phyloP scores from a whole-genome alignment of 2,113 vertebrate genomes.

The Cyprinodon brontotheroides region DNA sequence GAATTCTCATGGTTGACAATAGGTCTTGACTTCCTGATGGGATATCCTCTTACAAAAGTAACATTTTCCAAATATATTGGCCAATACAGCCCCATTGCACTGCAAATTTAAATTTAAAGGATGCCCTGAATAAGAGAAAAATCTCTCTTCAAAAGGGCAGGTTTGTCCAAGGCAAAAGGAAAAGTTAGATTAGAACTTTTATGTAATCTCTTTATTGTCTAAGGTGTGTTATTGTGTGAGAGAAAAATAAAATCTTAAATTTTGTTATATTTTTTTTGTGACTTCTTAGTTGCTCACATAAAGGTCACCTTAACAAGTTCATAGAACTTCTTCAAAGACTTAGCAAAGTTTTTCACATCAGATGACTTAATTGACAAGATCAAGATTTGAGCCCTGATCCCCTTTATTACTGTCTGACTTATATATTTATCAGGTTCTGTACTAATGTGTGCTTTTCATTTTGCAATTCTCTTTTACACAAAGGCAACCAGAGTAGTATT shows the following conservation, averaged over 20 bases:
- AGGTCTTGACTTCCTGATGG: conserved; percentile 50
- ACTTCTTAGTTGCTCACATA: too few species aligned
- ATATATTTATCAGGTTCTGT: not conserved
- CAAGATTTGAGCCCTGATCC: too few species aligned
- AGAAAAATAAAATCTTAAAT: not conserved
- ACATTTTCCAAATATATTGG: conserved; percentile 61
- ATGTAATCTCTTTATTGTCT: not conserved
- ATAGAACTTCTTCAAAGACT: too few species aligned
- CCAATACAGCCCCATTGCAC: conserved; percentile 40
- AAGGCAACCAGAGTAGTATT: not conserved
- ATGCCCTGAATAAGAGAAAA: conserved; percentile 22
- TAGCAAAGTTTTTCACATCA: too few species aligned
- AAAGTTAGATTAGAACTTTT: not conserved
- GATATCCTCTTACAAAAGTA: conserved; percentile 47
- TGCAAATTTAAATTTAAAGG: conserved; percentile 48
- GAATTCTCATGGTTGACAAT: conserved; percentile 33
- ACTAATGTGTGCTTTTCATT: not conserved
- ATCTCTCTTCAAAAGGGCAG: conserved; percentile 31
- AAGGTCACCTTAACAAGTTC: too few species aligned
- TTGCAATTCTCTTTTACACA: not conserved
- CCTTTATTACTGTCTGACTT: too few species aligned
- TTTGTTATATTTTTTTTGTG: too few species aligned
- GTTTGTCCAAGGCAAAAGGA: conserved; percentile 16
- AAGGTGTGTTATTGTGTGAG: not conserved
- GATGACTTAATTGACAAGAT: too few species aligned